These are phyloP conservation scores for Cerceris ruficornis DNA, from an alignment of 2,888 invertebrate species.

Conservation along the genomic window DNA sequence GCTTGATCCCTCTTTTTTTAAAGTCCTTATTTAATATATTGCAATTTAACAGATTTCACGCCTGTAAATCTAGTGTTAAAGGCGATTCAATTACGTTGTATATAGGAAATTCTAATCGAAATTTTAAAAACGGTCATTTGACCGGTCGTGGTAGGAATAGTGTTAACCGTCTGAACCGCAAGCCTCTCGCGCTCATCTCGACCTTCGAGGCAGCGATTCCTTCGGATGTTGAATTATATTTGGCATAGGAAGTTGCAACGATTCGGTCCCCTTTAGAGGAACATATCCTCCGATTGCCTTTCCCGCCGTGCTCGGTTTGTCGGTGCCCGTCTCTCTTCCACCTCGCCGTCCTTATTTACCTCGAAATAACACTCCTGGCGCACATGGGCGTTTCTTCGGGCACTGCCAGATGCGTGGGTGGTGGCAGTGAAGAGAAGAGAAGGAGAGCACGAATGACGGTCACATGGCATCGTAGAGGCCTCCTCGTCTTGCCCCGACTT, in stretches of 20 bases:
- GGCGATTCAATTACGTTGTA: too few relatives aligned
- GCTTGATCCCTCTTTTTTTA: too few relatives aligned
- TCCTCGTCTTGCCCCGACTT: slow-evolving; percentile 71
- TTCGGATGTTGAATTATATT: not conserved
- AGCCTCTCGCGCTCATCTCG: not conserved
- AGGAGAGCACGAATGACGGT: slow-evolving; percentile 68
- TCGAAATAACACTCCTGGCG: slow-evolving; percentile 62
- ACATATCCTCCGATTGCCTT: slow-evolving; percentile 34
- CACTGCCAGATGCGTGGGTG: slow-evolving; percentile 75
- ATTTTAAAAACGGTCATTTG: too few relatives aligned
- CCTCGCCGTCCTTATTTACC: slow-evolving; percentile 56
- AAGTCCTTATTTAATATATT: too few relatives aligned
- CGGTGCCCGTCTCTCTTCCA: slow-evolving; percentile 13
- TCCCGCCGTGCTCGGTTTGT: not conserved
- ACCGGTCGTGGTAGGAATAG: too few relatives aligned
- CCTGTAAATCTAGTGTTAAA: too few relatives aligned
- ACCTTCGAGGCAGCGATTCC: not conserved
- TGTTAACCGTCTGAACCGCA: not conserved
- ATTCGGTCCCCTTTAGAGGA: slow-evolving; percentile 28
- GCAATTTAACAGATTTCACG: too few relatives aligned
- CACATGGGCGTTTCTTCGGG: slow-evolving; percentile 68
- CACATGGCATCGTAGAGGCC: slow-evolving; percentile 72
- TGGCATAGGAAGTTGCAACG: not conserved
- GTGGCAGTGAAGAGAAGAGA: slow-evolving; percentile 69
- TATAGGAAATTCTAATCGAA: too few relatives aligned